phyloP scores from a whole-genome alignment of 2,113 vertebrate species.

The Carlito syrichta region DNA sequence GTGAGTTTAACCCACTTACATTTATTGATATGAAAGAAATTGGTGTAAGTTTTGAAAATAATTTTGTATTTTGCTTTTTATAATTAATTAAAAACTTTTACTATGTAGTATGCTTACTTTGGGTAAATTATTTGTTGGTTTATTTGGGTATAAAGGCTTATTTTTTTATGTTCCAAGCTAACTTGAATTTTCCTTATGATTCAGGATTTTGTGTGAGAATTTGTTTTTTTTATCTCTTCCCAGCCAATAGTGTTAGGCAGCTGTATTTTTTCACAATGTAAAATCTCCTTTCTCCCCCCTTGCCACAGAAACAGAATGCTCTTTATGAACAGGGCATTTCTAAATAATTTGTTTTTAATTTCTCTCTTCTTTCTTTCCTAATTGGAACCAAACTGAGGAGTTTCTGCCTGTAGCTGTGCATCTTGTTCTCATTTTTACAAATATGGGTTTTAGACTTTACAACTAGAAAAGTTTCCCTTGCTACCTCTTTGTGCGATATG shows the following conservation, averaged over 20 bases:
- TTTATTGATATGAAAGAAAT: neutral
- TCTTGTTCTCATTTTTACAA: neutral
- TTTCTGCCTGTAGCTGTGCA: neutral
- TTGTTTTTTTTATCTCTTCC: neutral
- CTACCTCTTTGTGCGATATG: neutral
- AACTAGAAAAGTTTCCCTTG: neutral
- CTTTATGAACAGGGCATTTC: neutral
- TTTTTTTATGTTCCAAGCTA: neutral
- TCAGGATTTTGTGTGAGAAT: neutral
- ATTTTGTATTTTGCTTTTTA: neutral
- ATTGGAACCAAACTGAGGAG: neutral
- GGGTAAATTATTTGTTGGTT: neutral
- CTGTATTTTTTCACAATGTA: neutral
- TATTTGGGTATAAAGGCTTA: neutral
- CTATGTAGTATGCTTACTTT: neutral
- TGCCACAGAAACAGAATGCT: neutral
- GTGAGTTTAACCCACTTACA: neutral
- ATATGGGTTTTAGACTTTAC: neutral
- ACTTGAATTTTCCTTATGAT: neutral
- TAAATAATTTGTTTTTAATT: conserved; percentile 14
- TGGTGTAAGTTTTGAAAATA: neutral
- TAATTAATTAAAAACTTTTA: neutral
- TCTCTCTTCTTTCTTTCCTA: neutral
- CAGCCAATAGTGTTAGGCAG: neutral
- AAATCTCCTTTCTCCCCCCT: neutral